A percentile compares a stretch with the other conserved stretches of the same genome.
These are phyloP conservation scores for Aplysia californica DNA, from an alignment of 1,140 invertebrate genomes.

Conservation along the genomic window DNA sequence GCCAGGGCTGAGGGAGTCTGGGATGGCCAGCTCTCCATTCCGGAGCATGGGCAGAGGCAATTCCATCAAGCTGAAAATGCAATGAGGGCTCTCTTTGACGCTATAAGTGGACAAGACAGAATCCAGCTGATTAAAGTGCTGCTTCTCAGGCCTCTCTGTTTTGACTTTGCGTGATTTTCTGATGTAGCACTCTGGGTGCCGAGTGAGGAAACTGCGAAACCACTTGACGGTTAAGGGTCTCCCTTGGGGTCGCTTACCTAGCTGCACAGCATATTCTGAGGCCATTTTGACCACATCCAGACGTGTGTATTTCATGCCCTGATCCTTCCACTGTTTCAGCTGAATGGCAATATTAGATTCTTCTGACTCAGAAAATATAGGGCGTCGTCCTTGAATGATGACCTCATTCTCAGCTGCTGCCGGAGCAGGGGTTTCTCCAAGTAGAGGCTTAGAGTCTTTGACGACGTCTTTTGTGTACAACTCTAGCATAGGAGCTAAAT, in stretches of 20 bases:
- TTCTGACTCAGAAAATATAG: conserved; percentile 26
- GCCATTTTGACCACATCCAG: conserved; percentile 30
- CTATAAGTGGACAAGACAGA: conserved; percentile 13
- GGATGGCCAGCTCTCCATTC: conserved; percentile 3
- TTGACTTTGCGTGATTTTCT: conserved; percentile 23
- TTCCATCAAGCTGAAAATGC: conserved; percentile 26
- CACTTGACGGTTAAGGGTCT: conserved; percentile 26
- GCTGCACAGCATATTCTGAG: conserved; percentile 26
- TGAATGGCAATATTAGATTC: conserved; percentile 20
- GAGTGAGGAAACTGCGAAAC: conserved; percentile 26
- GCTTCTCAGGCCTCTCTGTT: conserved; percentile 23
- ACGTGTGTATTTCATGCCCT: conserved; percentile 28
- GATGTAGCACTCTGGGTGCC: conserved; percentile 27
- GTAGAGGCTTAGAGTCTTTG: not conserved
- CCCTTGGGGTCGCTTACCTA: conserved; percentile 28
- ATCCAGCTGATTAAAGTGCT: conserved; percentile 26
- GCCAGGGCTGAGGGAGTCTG: conserved; percentile 1
- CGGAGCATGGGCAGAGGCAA: conserved; percentile 16
- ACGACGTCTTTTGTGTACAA: conserved; percentile 8
- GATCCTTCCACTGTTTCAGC: conserved; percentile 27
- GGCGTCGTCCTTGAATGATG: conserved; percentile 23
- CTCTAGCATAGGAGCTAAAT: conserved; percentile 21
- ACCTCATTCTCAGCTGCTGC: conserved; percentile 22
- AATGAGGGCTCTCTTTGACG: conserved; percentile 25
- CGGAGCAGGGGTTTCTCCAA: conserved; percentile 1